phyloP scores from a whole-genome alignment of 2,113 vertebrate species.

The Platysternon megacephalum region DNA sequence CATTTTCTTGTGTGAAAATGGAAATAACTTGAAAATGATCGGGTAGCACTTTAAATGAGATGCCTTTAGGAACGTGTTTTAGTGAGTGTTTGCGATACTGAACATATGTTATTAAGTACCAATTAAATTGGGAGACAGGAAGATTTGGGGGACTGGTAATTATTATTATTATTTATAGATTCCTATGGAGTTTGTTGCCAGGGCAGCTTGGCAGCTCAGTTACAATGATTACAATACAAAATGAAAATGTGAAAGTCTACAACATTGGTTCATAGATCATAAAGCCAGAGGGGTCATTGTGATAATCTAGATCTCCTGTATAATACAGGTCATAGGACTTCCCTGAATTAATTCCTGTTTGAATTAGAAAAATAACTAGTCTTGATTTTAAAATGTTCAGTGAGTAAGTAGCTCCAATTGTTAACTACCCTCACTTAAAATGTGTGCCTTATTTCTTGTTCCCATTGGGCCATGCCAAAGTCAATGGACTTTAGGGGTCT shows the following conservation, averaged over 20 bases:
- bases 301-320: background rate
- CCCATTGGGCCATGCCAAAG: background rate
- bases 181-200: conserved; percentile 47
- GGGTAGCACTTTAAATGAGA: conserved; percentile 21
- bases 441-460: background rate
- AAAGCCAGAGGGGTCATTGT: background rate
- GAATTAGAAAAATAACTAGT: background rate
- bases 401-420: background rate
- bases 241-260: conserved; percentile 9
- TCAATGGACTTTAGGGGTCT: background rate
- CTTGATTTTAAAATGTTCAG: background rate
- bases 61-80: background rate
- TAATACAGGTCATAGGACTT: background rate
- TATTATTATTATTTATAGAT: conserved; percentile 60
- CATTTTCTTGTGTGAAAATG: conserved; percentile 3
- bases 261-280: conserved; percentile 30
- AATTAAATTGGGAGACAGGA: conserved; percentile 53
- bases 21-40: conserved; percentile 7
- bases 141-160: conserved; percentile 60
- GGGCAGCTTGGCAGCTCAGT: conserved; percentile 30
- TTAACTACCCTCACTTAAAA: background rate
- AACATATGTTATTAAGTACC: conserved; percentile 26
- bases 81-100: background rate
- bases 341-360: background rate
- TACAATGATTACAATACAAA: conserved; percentile 27